A percentile compares a stretch with the other conserved stretches of the same genome.
Conservation (phyloP, 2,797 vertebrate genomes). For the Tympanoctomys barrerae region DNA sequence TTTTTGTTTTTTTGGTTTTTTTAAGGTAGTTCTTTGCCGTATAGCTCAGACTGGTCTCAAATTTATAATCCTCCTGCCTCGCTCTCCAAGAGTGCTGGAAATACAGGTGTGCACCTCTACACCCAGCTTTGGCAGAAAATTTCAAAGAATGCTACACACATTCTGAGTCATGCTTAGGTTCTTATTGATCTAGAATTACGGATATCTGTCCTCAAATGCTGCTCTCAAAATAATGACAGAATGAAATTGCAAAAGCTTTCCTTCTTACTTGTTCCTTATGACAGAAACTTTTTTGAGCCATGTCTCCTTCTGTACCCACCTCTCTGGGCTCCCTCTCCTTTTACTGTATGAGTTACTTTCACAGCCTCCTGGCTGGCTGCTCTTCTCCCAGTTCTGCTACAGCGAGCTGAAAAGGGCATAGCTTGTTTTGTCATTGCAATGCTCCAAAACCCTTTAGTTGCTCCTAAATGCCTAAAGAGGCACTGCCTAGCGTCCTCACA, state of each 20-base stretch:
- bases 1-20: background rate
- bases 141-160: background rate
- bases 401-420: background rate
- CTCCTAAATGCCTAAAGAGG: background rate
- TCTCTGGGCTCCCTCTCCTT: background rate
- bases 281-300: background rate
- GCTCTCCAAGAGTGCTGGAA: background rate
- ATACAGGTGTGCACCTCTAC: too few relatives aligned
- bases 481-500: background rate
- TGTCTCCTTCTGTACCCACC: background rate
- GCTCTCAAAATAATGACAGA: background rate
- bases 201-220: background rate
- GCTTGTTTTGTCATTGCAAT: background rate
- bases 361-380: too few relatives aligned
- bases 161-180: background rate
- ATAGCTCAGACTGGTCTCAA: background rate
- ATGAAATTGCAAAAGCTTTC: background rate
- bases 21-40: background rate
- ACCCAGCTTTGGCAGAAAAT: background rate
- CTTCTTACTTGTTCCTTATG: background rate
- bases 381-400: background rate
- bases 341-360: background rate
- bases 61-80: background rate
- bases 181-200: background rate
- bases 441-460: background rate